Evolutionary conservation across 2,113 vertebrate species (phyloP), one percentile per base, ranked within the genome.

Genomic region (Calyptomena viridis): DNA sequence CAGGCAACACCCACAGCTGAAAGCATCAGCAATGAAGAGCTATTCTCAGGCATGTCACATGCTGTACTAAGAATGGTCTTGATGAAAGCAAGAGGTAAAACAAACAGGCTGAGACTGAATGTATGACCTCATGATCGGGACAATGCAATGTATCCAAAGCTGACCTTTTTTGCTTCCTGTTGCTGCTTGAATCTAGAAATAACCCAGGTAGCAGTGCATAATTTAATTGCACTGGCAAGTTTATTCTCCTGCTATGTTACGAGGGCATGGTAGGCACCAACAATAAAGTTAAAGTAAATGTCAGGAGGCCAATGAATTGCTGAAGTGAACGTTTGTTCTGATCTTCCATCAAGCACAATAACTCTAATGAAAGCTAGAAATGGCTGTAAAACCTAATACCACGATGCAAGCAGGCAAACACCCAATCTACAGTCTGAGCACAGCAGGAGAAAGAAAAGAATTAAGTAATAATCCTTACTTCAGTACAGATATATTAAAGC

Each of bases 271-370:
- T 74, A 94, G 90, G 67, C 90, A 96, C 92, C 95, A 84, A 93
- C 94, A 97, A 94, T 92, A 96, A 93, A 95, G 93, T 95, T 93
- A 94, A 89, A 95, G 85, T 84, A 95, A 97, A 96, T 94, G 96
- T 97, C 95, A 94, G 80, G 44, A 93, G 94, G 83, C 75, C 96
- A 96, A 89, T 63, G 93, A 95, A 96, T 93, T 94, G 90, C 94
- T 89, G 94, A 95, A 84, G 64, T 9, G 4, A 94, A 75, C 85
- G 75, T 96, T 90, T 92, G 90, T 95, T 96, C 93, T 84, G 72
- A 96, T 96, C 82, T 94, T 90, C 90, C 76, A 96, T 84, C 92
- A 86, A 84, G 79, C 52, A 94, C 93, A 93, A 78, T 96, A 96
- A 93, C 64, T 94, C 79, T 95, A 92, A 97, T 90, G 76, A 76